phyloP scores from a whole-genome alignment of 2,113 vertebrate genomes.

The Rhea americana region DNA sequence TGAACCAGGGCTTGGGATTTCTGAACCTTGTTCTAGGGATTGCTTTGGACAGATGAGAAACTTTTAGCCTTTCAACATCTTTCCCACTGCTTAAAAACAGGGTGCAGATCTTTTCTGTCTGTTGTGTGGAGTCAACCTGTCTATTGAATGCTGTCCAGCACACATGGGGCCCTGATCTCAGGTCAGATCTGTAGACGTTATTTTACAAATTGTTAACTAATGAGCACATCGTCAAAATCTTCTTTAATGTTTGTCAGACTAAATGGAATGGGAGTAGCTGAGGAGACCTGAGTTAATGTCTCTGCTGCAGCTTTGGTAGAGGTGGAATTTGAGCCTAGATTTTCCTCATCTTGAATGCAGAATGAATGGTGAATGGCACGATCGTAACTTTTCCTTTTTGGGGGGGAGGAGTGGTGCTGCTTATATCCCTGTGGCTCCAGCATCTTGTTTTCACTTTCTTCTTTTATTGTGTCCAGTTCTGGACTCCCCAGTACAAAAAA shows the following conservation, averaged over 20 bases:
- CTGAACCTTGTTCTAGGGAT: not conserved
- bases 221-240: not conserved
- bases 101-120: not conserved
- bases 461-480: not conserved
- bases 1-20: not conserved
- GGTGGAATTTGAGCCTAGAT: not conserved
- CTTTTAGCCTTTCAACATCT: not conserved
- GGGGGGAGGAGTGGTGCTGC: not conserved
- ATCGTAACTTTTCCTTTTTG: not conserved
- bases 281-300: not conserved
- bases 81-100: not conserved
- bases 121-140: not conserved
- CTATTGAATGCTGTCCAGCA: not conserved
- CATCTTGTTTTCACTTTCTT: not conserved
- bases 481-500: too few species aligned
- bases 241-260: not conserved
- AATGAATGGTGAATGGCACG: not conserved
- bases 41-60: not conserved
- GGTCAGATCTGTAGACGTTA: not conserved
- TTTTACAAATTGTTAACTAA: not conserved
- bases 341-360: not conserved
- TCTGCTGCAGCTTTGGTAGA: not conserved
- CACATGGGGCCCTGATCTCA: rapidly evolving
- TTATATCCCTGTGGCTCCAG: not conserved
- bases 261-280: not conserved